Percentiles rank a stretch among this genome's conserved stretches.
Evolutionary conservation across 2,888 invertebrate species (phyloP).

Genomic region (Pseudococcus longispinus): DNA sequence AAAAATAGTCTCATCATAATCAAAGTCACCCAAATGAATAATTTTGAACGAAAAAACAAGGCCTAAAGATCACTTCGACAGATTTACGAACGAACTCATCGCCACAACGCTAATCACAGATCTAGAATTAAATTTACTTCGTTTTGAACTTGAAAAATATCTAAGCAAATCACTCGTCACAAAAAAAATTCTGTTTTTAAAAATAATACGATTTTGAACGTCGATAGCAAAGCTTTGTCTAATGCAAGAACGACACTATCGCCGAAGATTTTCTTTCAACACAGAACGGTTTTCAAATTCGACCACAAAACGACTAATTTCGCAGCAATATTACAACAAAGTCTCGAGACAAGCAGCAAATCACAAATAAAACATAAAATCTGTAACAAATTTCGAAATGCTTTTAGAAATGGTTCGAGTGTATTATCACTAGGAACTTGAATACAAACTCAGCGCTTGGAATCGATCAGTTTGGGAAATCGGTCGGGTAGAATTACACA

Average conservation of each 20-base stretch:
- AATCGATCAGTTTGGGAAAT: background rate
- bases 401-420: background rate
- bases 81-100: background rate
- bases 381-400: background rate
- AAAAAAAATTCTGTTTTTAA: background rate
- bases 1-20: background rate
- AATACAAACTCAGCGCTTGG: background rate
- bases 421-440: background rate
- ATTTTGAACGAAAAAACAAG: background rate
- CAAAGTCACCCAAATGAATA: background rate
- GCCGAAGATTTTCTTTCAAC: background rate
- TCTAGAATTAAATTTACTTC: background rate
- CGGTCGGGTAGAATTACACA: background rate
- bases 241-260: background rate
- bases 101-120: background rate
- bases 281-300: background rate
- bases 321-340: background rate
- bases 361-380: background rate
- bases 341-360: background rate
- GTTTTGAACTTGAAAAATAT: background rate
- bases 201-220: background rate
- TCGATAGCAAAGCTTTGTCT: background rate
- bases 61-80: background rate
- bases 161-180: background rate
- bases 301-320: background rate